Evolutionary conservation across 2,113 vertebrate genomes (phyloP), one percentile per base, ranked within the genome.

Genomic region (Anolis carolinensis): DNA sequence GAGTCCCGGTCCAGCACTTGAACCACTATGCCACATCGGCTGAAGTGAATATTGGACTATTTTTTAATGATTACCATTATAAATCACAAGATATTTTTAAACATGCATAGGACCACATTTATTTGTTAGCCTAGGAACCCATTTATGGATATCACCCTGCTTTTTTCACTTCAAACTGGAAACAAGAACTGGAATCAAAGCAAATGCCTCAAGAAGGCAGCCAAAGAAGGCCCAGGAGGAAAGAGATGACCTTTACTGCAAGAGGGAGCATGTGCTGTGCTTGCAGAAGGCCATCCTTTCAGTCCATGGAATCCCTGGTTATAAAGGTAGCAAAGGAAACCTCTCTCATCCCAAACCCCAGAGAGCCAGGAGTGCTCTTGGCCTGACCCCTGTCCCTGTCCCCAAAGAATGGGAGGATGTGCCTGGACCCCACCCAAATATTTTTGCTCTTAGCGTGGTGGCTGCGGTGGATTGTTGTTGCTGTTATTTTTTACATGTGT

Each of bases 401-500:
- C 84, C 23, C 50, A 30, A 87, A 75, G 0, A 0, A 59, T 14
- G 14, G 52, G 2, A 14, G 2, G 55, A 25, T 44, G 72, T 75
- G 11, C 14, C 80, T 87, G 3, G 0, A 85, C 14, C 18, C 89
- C 79, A 16, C 1, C 14, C n/a, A 68, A 27, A 7, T 74, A 1
- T 14, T 39, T 1, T 76, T 79, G 18, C 78, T 27, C 52, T 14
- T 14, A 55, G 52, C 14, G 52, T 55, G 52, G 52, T 14, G 14
- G 52, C 55, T 59, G 55, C 3, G 13, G 55, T 16, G 55, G 55
- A 14, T 16, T 59, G 55, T 18, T 59, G 55, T 16, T 59, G 55
- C 18, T 59, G 18, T 59, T 0, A 71, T 74, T 80, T 88, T 89
- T 88, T 55, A 34, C 83, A 89, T 93, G 89, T 90, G 80, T 79